These are phyloP conservation scores for Zosterops lateralis DNA, from an alignment of 2,113 vertebrate genomes.

Conservation along the genomic window DNA sequence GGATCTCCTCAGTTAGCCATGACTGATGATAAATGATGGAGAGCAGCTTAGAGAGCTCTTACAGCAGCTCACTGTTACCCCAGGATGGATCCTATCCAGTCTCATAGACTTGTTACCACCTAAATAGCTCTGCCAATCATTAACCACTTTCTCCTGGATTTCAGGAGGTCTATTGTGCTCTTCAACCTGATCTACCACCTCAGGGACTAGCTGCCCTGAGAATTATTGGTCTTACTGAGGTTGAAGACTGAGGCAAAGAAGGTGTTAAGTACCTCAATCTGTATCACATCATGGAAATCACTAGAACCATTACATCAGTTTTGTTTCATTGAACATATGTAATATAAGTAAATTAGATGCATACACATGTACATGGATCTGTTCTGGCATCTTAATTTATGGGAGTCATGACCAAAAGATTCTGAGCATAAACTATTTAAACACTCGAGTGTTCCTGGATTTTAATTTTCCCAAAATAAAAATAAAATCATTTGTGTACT, in stretches of 20 bases:
- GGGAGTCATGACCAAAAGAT: neutral
- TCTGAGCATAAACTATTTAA: neutral
- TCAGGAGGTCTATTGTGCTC: neutral
- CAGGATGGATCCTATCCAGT: neutral
- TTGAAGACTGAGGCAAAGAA: neutral
- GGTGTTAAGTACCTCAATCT: neutral
- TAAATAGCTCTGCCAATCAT: neutral
- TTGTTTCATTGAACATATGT: neutral
- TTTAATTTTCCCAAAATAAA: neutral
- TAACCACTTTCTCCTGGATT: neutral
- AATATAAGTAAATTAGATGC: neutral
- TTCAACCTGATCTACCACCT: neutral
- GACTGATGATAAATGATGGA: neutral
- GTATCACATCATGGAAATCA: neutral
- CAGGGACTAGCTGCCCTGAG: neutral
- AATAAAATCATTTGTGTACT: neutral
- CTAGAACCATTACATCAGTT: neutral
- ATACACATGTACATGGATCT: fast-evolving
- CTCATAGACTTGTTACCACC: neutral
- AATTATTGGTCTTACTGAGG: neutral
- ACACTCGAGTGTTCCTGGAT: neutral
- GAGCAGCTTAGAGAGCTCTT: neutral
- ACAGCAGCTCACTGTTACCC: neutral
- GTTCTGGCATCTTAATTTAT: neutral
- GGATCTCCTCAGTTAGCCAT: neutral